Base-by-base conservation (phyloP, 2,888 invertebrate species). In the Philopedon plagiatum region DNA sequence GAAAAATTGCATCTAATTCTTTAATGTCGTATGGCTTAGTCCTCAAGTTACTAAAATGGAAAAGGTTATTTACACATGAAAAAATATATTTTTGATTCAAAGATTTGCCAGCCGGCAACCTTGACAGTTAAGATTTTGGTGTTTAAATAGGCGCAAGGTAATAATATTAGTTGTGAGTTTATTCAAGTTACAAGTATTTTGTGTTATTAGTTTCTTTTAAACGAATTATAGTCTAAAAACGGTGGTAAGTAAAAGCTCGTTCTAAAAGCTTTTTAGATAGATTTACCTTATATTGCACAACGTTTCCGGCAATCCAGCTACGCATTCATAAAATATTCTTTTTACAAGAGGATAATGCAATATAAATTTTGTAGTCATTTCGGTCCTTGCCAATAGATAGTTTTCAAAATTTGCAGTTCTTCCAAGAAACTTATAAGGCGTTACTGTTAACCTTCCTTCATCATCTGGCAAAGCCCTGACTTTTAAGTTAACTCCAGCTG, bases 301-400 rank as follows among this genome's bases (percentile, higher is more conserved):
- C 71, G 82, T 83, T 2, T 85, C 78, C 0, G 91, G 91, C 76
- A 91, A 86, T 2, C 83, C 83, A 66, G 81, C 84, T 54, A 87
- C 86, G 0, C 90, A 87, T 44, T 87, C 88, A 71, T 87, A 85
- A 7, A 90, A 81, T n/a, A 91, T 86, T 73, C 87, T 88, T 69
- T 90, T 87, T 71, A 93, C 88, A 54, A 93, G 88, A 8, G 89
- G 89, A 80, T 91, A 90, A 11, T 90, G 85, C 5, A 92, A 85
- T 60, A 91, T 87, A 37, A 92, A 88, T 44, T 87, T 88, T 34
- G 86, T 86, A 77, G 87, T 84, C 0, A 93, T 80, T 76, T 87
- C 87, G 44, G 88, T 87, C 41, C 90, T 87, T 79, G 86, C 89
- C 74, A 84, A 86, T 8, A 91, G 67, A 86, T 89, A 93, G 74